Conservation (phyloP, 2,113 vertebrate genomes). For the Dromas ardeola region DNA sequence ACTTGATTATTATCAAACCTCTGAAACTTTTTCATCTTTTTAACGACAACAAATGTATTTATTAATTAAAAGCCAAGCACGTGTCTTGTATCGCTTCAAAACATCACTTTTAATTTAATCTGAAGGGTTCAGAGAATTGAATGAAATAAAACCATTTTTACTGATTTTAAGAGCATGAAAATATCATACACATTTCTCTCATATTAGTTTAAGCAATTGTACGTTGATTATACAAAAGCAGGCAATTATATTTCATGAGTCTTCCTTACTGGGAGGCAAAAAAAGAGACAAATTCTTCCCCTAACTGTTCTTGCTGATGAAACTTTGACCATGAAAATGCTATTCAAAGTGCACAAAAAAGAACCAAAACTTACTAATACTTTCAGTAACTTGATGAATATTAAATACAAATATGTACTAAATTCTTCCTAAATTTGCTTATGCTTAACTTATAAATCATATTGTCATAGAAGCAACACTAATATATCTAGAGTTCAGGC, state of each 20-base stretch:
- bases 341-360: background rate
- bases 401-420: background rate
- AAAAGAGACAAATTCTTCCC: background rate
- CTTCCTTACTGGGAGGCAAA: background rate
- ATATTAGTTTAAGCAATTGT: background rate
- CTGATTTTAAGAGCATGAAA: background rate
- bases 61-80: background rate
- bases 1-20: background rate
- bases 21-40: background rate
- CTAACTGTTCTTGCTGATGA: background rate
- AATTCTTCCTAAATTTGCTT: background rate
- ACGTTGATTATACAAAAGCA: background rate
- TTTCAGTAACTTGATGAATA: background rate
- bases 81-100: background rate
- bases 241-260: background rate
- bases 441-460: background rate
- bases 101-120: background rate
- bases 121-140: background rate
- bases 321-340: background rate
- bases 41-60: background rate
- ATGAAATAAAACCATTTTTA: background rate
- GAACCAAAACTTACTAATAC: background rate
- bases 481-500: background rate
- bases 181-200: background rate
- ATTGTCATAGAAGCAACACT: background rate